Evolutionary conservation across 1,140 invertebrate genomes (phyloP).

Genomic region (Scaptomyza pallida): DNA sequence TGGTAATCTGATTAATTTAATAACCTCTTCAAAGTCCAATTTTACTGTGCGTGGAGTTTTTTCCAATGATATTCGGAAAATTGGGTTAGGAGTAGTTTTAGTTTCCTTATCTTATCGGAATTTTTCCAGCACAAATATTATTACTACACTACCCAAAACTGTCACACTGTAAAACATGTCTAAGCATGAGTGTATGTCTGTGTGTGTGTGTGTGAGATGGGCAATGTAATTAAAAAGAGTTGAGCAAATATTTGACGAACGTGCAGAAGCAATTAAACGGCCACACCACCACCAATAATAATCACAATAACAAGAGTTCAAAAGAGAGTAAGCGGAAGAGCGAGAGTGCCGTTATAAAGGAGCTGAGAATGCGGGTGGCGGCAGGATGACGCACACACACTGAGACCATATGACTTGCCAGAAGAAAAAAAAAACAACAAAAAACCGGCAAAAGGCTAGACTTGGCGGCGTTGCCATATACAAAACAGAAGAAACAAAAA

Average conservation of each 20-base stretch:
- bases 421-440: slow-evolving; percentile 9
- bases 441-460: slow-evolving; percentile 58
- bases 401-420: slow-evolving; percentile 42
- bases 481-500: neutral
- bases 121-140: no score
- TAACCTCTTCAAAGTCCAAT: neutral
- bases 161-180: neutral
- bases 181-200: slow-evolving; percentile 30
- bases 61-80: neutral
- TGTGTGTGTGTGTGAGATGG: slow-evolving; percentile 36
- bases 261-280: slow-evolving; percentile 76
- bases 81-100: neutral
- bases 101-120: neutral
- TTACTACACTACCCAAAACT: neutral
- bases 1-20: no score
- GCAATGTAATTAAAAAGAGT: slow-evolving; percentile 82
- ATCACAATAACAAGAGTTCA: slow-evolving; percentile 17
- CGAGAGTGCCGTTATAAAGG: slow-evolving; percentile 25
- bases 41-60: no score
- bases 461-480: slow-evolving; percentile 40
- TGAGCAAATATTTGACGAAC: slow-evolving; percentile 83
- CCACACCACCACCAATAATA: slow-evolving; percentile 30
- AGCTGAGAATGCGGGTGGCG: slow-evolving; percentile 10
- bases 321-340: slow-evolving; percentile 11
- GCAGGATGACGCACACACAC: slow-evolving; percentile 65